phyloP scores from a whole-genome alignment of 2,888 invertebrate genomes.

The Phoenoteleia sp. region DNA sequence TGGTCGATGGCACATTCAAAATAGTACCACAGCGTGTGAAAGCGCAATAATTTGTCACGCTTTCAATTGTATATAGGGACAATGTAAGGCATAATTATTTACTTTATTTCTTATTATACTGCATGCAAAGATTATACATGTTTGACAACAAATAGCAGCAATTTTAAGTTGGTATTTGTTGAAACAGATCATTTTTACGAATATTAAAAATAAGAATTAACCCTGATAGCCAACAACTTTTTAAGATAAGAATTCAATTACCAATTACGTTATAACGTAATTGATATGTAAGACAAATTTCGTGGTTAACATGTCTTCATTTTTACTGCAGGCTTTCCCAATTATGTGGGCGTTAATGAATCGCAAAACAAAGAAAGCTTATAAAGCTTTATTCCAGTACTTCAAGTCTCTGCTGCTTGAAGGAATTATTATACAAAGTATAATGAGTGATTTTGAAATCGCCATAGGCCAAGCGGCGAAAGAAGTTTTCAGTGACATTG shows the following conservation, averaged over 20 bases:
- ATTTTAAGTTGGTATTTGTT: no score
- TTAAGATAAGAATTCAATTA: no score
- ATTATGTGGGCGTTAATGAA: background rate
- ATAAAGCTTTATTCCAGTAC: background rate
- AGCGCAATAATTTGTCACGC: background rate
- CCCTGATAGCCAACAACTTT: no score
- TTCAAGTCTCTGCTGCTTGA: slow-evolving; percentile 1
- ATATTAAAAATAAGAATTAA: no score
- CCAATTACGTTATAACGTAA: no score
- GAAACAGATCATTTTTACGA: no score
- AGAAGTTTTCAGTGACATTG: background rate
- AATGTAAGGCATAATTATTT: background rate
- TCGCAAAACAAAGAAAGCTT: background rate
- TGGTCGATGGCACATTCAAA: background rate
- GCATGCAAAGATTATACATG: no score
- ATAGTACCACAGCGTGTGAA: background rate
- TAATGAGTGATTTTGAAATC: slow-evolving; percentile 6
- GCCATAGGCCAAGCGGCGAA: background rate
- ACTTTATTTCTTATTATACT: no score
- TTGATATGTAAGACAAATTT: no score
- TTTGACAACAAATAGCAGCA: no score
- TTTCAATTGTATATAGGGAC: background rate
- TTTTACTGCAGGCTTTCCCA: background rate
- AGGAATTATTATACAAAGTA: background rate
- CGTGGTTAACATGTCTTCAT: no score